Conservation (phyloP, 2,113 vertebrate genomes). For the Trichechus manatus region DNA sequence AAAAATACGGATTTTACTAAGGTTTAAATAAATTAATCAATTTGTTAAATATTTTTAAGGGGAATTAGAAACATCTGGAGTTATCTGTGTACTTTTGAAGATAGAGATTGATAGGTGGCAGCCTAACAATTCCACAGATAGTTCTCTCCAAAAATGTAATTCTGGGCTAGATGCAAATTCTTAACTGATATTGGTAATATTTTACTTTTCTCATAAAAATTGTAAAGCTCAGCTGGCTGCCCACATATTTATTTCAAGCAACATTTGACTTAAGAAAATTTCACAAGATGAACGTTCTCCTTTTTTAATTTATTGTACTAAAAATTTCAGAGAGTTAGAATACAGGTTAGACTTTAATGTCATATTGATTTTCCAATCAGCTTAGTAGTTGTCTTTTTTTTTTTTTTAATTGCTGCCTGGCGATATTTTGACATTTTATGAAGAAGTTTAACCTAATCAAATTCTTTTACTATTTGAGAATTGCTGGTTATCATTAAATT, state of each 20-base stretch:
- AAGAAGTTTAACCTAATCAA: neutral
- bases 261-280: neutral
- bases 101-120: neutral
- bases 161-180: neutral
- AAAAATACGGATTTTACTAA: neutral
- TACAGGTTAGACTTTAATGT: neutral
- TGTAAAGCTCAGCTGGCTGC: neutral
- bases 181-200: neutral
- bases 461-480: neutral
- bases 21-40: neutral
- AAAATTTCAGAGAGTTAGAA: conserved; percentile 8
- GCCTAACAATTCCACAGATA: neutral
- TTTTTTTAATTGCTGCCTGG: neutral
- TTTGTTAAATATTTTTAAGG: neutral
- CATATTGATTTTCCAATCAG: neutral
- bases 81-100: conserved; percentile 5
- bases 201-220: neutral
- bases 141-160: neutral
- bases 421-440: neutral
- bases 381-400: neutral
- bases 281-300: neutral
- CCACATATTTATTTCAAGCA: neutral
- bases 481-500: neutral
- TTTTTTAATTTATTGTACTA: neutral
- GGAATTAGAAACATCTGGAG: neutral